Base-by-base conservation (phyloP, 1,140 invertebrate genomes). In the Holotrichia oblita region DNA sequence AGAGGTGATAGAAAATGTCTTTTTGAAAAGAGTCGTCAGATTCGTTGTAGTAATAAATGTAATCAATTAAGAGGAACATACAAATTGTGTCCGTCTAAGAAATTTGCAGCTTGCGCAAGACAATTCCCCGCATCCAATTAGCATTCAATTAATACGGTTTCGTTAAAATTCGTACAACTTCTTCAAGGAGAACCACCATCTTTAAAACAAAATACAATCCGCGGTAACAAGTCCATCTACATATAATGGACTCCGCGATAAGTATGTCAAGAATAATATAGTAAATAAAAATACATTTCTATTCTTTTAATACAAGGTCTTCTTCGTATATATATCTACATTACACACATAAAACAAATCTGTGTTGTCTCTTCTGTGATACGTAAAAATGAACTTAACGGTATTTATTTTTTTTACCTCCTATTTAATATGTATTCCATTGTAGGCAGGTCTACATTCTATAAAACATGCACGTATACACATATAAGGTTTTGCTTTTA, bases 241-340 rank as follows among this genome's bases (percentile, higher is more conserved):
- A 17, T 3, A 14, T 14, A n/a, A 55, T 17, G n/a, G n/a, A n/a
- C 48, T 55, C n/a, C 6, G 48, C 48, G n/a, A 17, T 55, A 55
- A 55, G 48, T 55, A 14, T 55, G 48, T 55, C 48, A 55, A 55
- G 48, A 55, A 55, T 55, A 55, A 55, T 55, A 14, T 55, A 55
- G 48, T 55, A n/a, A 55, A 55, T 17, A 55, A 17, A n/a, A 55
- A 17, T 55, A 55, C 48, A 55, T 55, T 55, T 55, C 48, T 20
- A 55, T 34, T 34, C 48, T 55, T 55, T 14, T 17, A 55, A 55
- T 55, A n/a, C 48, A 55, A 55, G 48, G 48, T 55, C 48, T 55
- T n/a, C 14, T 44, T 12, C 14, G 17, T n/a, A 55, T 6, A 55
- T 17, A 17, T n/a, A 55, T 2, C 12, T 55, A 17, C 48, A 14